phyloP scores from a whole-genome alignment of 2,888 invertebrate species.

The Corbicula japonica region DNA sequence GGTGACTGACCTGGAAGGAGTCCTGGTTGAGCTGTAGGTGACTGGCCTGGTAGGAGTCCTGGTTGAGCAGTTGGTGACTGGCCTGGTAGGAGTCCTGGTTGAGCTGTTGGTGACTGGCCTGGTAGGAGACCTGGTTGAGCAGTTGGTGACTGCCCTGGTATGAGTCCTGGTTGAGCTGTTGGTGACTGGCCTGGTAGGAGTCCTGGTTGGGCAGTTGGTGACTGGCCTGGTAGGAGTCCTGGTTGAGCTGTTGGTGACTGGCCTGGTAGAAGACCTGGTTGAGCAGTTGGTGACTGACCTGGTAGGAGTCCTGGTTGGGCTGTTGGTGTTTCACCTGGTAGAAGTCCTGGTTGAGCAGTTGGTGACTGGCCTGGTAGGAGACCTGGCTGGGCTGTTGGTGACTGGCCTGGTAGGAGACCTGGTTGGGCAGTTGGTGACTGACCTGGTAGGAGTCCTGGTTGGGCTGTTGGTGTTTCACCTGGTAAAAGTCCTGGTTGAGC shows the following conservation, averaged over 20 bases:
- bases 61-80: conserved; percentile 58
- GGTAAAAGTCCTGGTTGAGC: conserved; percentile 38
- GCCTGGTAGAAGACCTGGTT: conserved; percentile 5
- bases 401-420: no score
- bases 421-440: conserved; percentile 54
- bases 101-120: conserved; percentile 41
- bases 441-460: conserved; percentile 29
- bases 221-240: conserved; percentile 4
- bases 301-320: no score
- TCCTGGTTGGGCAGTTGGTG: conserved; percentile 26
- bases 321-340: no score
- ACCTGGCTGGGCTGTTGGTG: no score
- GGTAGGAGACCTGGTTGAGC: no score
- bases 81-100: conserved; percentile 31
- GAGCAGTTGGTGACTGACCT: no score
- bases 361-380: conserved; percentile 7
- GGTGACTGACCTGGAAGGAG: conserved; percentile 27
- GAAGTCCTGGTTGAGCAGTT: conserved; percentile 41
- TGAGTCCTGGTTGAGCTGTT: conserved; percentile 34
- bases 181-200: conserved; percentile 22
- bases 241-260: conserved; percentile 52
- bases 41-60: conserved; percentile 19
- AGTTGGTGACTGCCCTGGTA: conserved; percentile 22
- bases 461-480: conserved; percentile 45
- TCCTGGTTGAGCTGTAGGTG: conserved; percentile 36